Evolutionary conservation across 2,113 vertebrate genomes (phyloP).

Genomic region (Tricholaema leucomelas): DNA sequence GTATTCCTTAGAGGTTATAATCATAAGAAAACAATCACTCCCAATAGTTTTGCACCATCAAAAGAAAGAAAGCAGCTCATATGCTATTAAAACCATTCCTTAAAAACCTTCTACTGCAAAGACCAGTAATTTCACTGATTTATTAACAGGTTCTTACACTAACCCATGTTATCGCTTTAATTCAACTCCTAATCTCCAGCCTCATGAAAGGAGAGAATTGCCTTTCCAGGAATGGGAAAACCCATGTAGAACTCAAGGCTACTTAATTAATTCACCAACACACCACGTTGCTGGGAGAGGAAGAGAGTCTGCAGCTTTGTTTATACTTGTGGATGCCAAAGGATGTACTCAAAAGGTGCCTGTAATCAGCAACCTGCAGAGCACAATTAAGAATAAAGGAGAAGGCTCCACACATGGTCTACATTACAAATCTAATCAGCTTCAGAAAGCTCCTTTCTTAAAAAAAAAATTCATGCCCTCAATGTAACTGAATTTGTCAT

Average conservation of each 20-base stretch:
- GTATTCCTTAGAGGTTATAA: not conserved
- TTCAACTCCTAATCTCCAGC: not conserved
- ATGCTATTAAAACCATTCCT: not conserved
- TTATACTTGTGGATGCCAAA: conserved; percentile 50
- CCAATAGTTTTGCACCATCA: not conserved
- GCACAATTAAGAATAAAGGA: conserved; percentile 54
- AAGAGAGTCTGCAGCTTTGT: conserved; percentile 63
- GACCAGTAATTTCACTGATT: not conserved
- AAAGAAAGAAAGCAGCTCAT: conserved; percentile 14
- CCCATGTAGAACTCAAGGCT: conserved; percentile 2
- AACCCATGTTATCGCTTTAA: not conserved
- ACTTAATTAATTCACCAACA: conserved; percentile 52
- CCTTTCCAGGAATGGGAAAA: not conserved
- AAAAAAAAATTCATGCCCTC: not conserved
- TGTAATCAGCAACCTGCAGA: conserved; percentile 25
- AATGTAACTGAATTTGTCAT: not conserved
- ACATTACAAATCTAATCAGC: not conserved
- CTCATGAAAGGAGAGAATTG: conserved; percentile 16
- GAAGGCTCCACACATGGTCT: not conserved
- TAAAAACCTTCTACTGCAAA: not conserved
- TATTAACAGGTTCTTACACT: conserved; percentile 2
- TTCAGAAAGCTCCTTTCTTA: conserved; percentile 13
- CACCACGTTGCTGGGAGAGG: not conserved
- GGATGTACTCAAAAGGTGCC: conserved; percentile 17
- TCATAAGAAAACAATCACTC: not conserved